Conservation (phyloP, 2,888 invertebrate species). For the Heteromurus nitidus region DNA sequence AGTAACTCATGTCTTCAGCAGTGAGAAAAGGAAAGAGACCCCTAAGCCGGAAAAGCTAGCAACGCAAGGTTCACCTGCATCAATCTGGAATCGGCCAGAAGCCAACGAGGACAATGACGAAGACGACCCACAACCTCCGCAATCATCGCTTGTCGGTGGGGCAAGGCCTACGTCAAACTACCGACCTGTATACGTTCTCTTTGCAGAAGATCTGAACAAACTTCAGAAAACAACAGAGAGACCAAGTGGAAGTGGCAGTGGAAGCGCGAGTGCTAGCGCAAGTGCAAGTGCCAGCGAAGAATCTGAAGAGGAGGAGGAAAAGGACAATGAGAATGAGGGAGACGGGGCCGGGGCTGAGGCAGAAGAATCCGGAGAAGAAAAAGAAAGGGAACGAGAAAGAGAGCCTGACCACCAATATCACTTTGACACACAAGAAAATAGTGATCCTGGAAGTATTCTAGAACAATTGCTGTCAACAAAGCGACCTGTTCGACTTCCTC, state of each 20-base stretch:
- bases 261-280: slow-evolving; percentile 39
- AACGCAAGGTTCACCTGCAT: not conserved
- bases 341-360: slow-evolving; percentile 31
- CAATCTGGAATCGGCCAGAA: slow-evolving; percentile 45
- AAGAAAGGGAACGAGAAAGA: slow-evolving; percentile 14
- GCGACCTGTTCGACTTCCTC: not conserved
- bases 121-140: not conserved
- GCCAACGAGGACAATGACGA: not conserved
- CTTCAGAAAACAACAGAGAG: slow-evolving; percentile 40
- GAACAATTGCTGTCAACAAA: slow-evolving; percentile 41
- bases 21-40: slow-evolving; percentile 5
- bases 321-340: slow-evolving; percentile 11
- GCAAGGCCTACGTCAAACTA: slow-evolving; percentile 23
- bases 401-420: slow-evolving; percentile 50
- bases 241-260: slow-evolving; percentile 45
- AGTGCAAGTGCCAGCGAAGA: slow-evolving; percentile 57
- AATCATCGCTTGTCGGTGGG: not conserved
- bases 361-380: slow-evolving; percentile 30
- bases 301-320: slow-evolving; percentile 32
- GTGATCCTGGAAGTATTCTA: slow-evolving; percentile 1
- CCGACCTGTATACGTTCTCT: slow-evolving; percentile 55
- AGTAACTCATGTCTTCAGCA: not conserved
- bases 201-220: slow-evolving; percentile 48
- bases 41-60: not conserved
- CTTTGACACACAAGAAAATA: slow-evolving; percentile 24